Base-by-base conservation (phyloP, 2,797 vertebrate species). In the Echiichthys vipera region DNA sequence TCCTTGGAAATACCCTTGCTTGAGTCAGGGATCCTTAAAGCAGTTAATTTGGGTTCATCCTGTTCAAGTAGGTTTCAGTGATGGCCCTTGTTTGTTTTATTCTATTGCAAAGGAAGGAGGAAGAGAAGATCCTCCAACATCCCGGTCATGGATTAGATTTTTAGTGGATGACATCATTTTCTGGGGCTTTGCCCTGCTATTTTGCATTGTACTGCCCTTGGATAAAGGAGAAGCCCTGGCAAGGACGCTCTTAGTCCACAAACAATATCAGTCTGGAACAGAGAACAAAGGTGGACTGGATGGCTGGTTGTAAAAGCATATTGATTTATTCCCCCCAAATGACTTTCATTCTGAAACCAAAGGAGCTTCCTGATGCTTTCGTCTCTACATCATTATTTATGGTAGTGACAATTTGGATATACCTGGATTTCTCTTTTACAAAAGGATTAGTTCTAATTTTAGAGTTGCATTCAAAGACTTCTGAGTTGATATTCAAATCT, bases 101-200 rank as follows among this genome's bases (percentile, higher is more conserved):
- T 76, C 55, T 81, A 12, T 27, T 64, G 59, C 70, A 81, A 65
- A 77, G 78, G 64, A 88, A 77, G 64, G 59, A 63, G 74, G 66
- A 82, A 61, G 62, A 32, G 61, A 13, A 61, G 50, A 75, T 67
- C 71, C 61, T 85, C 84, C 72, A 72, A 54, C 68, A 82, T 84
- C 74, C 79, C 79, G 71, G 77, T 91, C 85, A 84, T 84, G 90
- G 87, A 90, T 91, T 84, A 88, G 83, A 43, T 59, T 80, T 78
- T 80, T 49, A 67, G 70, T 30, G 77, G 62, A 86, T 91, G 85
- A 93, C 86, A 90, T 93, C 90, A 93, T 66, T 81, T 78, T 81
- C 80, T 78, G 76, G 83, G 71, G 57, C 55, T 85, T 61, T 84
- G 71, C 85, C 73, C 71, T 40, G 76, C 51, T 47, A 77, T 83